Evolutionary conservation across 1,140 invertebrate species (phyloP).

Genomic region (Maconellicoccus hirsutus): DNA sequence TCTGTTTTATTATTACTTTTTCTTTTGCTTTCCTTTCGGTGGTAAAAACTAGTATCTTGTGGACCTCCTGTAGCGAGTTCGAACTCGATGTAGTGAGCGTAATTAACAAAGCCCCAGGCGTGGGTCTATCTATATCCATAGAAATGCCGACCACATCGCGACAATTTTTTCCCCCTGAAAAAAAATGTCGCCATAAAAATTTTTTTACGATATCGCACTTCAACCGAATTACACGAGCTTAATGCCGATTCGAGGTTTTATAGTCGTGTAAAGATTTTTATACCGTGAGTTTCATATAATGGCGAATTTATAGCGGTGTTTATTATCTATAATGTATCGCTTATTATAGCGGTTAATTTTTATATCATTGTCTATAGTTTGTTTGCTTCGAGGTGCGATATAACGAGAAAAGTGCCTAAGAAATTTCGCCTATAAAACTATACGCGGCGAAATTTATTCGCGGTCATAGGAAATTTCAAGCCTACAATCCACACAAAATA

Average conservation of each 20-base stretch:
- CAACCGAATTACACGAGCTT: background rate
- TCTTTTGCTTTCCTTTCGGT: background rate
- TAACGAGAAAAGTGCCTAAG: too few species aligned
- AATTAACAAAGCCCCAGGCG: background rate
- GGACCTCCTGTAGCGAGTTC: background rate
- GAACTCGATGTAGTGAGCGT: background rate
- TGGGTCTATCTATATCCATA: background rate
- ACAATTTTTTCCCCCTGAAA: background rate
- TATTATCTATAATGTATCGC: background rate
- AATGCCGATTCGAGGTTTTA: background rate
- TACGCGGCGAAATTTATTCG: too few species aligned
- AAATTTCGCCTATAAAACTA: too few species aligned
- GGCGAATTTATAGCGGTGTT: background rate
- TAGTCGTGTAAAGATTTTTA: conserved; percentile 1
- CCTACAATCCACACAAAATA: too few species aligned
- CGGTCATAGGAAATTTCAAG: too few species aligned
- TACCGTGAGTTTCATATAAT: background rate
- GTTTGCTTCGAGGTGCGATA: too few species aligned
- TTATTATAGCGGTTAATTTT: background rate
- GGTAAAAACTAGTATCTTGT: background rate
- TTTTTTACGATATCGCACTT: background rate
- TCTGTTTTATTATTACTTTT: background rate
- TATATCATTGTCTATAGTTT: background rate
- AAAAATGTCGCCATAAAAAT: background rate
- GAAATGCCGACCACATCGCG: background rate